Evolutionary conservation across 2,113 vertebrate genomes (phyloP).

Genomic region (Myodes glareolus): DNA sequence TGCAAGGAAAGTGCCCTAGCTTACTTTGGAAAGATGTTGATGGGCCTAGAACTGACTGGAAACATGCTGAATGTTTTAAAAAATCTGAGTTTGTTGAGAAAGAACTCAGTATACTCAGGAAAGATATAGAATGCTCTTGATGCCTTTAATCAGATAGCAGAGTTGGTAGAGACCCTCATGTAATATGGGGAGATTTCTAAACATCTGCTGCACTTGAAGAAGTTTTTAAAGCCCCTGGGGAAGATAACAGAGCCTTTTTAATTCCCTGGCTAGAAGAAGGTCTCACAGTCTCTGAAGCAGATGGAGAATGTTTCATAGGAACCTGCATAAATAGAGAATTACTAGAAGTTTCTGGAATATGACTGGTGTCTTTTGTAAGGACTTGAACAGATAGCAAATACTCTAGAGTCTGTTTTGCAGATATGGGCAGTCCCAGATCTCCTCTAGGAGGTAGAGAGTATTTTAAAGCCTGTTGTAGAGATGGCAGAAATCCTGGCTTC

Average conservation of each 20-base stretch:
- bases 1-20: not conserved
- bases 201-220: not conserved
- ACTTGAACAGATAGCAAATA: not conserved
- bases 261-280: not conserved
- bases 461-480: too few species aligned
- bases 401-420: not conserved
- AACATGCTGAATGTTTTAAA: not conserved
- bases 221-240: rapidly evolving
- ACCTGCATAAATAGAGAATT: not conserved
- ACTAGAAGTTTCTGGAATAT: not conserved
- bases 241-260: not conserved
- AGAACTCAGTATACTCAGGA: not conserved
- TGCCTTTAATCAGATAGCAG: too few species aligned
- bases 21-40: not conserved
- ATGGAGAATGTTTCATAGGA: not conserved
- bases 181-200: not conserved
- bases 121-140: not conserved
- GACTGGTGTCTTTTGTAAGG: too few species aligned
- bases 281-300: not conserved
- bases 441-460: too few species aligned
- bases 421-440: too few species aligned
- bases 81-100: not conserved
- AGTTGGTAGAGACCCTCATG: not conserved
- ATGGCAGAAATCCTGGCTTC: too few species aligned
- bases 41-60: not conserved